Evolutionary conservation across 1,140 invertebrate species (phyloP).

Genomic region (Zaprionus capensis): DNA sequence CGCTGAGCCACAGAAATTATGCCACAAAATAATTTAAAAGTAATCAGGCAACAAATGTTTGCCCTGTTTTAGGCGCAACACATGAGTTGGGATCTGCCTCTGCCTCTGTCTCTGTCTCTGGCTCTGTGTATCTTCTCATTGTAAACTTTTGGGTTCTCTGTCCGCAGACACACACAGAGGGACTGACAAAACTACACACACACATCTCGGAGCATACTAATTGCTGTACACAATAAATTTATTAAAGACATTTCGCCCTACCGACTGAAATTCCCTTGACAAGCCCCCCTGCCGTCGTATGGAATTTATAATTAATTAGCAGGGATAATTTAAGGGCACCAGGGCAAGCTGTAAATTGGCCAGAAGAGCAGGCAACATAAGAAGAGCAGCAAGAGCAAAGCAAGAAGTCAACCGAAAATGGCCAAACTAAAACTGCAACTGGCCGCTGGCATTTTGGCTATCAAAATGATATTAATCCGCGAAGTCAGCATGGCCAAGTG

Average conservation of each 20-base stretch:
- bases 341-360: slow-evolving; percentile 32
- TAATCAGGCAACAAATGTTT: slow-evolving; percentile 84
- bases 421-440: neutral
- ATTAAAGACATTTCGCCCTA: slow-evolving; percentile 62
- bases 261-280: slow-evolving; percentile 5
- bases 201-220: slow-evolving; percentile 52
- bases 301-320: slow-evolving; percentile 78
- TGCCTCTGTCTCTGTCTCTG: neutral
- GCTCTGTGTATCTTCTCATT: slow-evolving; percentile 24
- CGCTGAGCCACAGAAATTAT: slow-evolving; percentile 67
- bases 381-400: neutral
- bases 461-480: neutral
- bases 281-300: slow-evolving; percentile 10
- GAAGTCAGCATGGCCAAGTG: neutral
- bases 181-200: slow-evolving; percentile 8
- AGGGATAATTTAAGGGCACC: slow-evolving; percentile 56
- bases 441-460: neutral
- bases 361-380: neutral
- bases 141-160: slow-evolving; percentile 44
- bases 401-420: neutral
- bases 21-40: slow-evolving; percentile 84
- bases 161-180: slow-evolving; percentile 4
- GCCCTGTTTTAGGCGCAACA: slow-evolving; percentile 65
- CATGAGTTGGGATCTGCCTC: slow-evolving; percentile 34
- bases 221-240: slow-evolving; percentile 77